Evolutionary conservation across 2,888 invertebrate genomes (phyloP).

Genomic region (Pseudococcus longispinus): DNA sequence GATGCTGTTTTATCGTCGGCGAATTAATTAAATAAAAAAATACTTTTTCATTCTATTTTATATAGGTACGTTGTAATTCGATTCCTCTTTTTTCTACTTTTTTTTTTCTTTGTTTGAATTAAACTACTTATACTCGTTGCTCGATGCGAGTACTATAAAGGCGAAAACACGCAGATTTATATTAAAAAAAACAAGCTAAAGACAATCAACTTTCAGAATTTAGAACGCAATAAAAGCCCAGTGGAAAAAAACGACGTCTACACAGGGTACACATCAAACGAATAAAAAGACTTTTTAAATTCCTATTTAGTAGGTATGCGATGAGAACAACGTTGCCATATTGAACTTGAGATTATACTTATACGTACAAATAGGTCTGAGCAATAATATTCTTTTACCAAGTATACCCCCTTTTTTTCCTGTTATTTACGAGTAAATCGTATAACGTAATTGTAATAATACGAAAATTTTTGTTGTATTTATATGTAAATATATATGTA

Average conservation of each 20-base stretch:
- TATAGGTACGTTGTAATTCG: not conserved
- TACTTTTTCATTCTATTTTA: not conserved
- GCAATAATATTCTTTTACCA: conserved; percentile 25
- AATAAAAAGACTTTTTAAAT: not conserved
- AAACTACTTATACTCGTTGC: not conserved
- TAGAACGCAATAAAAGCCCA: conserved; percentile 1
- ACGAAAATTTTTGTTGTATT: not conserved
- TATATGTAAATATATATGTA: not conserved
- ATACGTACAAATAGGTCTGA: not conserved
- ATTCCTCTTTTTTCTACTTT: not conserved
- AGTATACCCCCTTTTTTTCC: not conserved
- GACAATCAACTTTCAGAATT: conserved; percentile 33
- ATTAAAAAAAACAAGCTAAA: not conserved
- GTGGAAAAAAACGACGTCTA: not conserved
- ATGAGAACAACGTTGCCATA: not conserved
- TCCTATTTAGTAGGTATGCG: not conserved
- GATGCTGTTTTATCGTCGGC: not conserved
- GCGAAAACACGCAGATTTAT: not conserved
- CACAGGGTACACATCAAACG: conserved; percentile 23
- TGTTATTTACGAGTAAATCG: not conserved
- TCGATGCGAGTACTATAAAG: not conserved
- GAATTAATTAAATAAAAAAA: conserved; percentile 20
- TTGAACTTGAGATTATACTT: too few relatives aligned
- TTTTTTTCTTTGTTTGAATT: not conserved
- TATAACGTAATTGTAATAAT: not conserved